phyloP scores from a whole-genome alignment of 2,888 invertebrate genomes.

The Phyllotreta striolata region DNA sequence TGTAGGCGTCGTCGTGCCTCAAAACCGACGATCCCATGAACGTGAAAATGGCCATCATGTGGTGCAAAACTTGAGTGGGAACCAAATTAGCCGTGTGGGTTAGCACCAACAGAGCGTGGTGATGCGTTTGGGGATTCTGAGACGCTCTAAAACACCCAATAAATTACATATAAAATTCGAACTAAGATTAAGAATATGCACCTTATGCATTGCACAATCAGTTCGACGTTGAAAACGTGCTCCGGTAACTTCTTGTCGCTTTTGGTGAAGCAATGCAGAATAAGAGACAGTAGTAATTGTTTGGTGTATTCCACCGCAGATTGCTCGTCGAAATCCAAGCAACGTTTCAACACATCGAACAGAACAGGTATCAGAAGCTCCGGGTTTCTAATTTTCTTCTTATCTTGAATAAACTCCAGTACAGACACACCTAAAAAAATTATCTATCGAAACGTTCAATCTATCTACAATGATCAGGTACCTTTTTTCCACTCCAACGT shows the following conservation, averaged over 20 bases:
- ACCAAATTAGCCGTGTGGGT: constrained; percentile 79
- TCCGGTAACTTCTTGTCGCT: constrained; percentile 65
- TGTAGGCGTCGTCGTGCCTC: constrained; percentile 93
- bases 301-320: constrained; percentile 86
- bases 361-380: constrained; percentile 74
- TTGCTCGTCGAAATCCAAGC: constrained; percentile 83
- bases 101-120: constrained; percentile 87
- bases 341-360: constrained; percentile 81
- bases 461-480: not conserved
- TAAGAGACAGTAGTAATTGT: constrained; percentile 81
- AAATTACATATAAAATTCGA: not conserved
- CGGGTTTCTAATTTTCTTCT: constrained; percentile 77
- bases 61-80: constrained; percentile 86
- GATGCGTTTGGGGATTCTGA: constrained; percentile 94
- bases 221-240: constrained; percentile 71
- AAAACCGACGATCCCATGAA: constrained; percentile 96
- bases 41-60: constrained; percentile 96
- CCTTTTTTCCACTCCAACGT: constrained; percentile 77
- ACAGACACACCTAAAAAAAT: constrained; percentile 67
- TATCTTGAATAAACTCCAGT: constrained; percentile 85
- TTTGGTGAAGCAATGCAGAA: constrained; percentile 76
- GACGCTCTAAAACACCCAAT: constrained; percentile 68
- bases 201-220: constrained; percentile 83
- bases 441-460: not conserved
- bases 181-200: not conserved